Base-by-base conservation (phyloP, 2,113 vertebrate species). In the Pithys albifrons region DNA sequence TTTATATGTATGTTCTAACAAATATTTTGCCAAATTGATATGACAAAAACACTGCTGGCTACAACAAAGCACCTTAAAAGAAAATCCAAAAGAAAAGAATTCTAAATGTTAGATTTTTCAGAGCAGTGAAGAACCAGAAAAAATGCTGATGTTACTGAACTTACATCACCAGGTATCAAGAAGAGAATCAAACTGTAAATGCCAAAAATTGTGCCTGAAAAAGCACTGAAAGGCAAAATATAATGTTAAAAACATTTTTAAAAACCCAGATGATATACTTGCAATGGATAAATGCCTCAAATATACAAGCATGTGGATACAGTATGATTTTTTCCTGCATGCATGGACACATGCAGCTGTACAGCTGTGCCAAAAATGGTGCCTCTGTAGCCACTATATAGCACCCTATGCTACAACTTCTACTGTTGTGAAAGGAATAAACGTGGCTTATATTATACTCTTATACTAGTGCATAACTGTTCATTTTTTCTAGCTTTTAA, bases 301-400 rank as follows among this genome's bases (percentile, higher is more conserved):
- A 74, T 45, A 59, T 4, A 57, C 0, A 1, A 69, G 23, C 35
- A 45, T 3, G 7, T 62, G 35, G 69, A 49, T 25, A 51, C 2
- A 22, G 6, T 24, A 39, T 5, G 5, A 4, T 14, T 0, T 2
- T 62, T 25, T 35, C 7, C n/a, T 84, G 72, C 2, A 1, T 35
- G 14, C 16, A 13, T 5, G 29, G 15, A 19, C 11, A 46, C 5
- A 33, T 8, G 8, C 37, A 67, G 66, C 76, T 69, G 20, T 37
- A 55, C 16, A 84, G 33, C 33, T 55, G 7, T 24, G 39, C 43
- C 33, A 61, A 77, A 66, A 70, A 41, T 41, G 41, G 41, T 41
- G 41, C 41, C 41, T 71, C 9, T 13, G 31, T 17, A 67, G 16
- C 6, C 58, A 57, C 46, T 28, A 24, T 5, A 33, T 29, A 64